These are phyloP conservation scores for Lasioglossum zephyrum DNA, from an alignment of 2,888 invertebrate genomes.

Conservation along the genomic window DNA sequence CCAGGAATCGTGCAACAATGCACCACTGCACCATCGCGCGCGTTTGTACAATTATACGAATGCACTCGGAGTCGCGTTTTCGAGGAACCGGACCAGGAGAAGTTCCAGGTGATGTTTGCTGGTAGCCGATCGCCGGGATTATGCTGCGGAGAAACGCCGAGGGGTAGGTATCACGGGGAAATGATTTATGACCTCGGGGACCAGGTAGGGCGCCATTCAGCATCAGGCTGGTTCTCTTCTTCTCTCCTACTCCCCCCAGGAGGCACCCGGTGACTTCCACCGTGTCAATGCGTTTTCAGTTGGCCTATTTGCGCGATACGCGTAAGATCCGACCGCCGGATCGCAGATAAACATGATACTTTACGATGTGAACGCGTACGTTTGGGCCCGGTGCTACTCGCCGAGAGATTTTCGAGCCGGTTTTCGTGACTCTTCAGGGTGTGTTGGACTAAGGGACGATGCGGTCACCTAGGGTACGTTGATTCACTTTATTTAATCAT, in stretches of 20 bases:
- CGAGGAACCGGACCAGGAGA: conserved; percentile 35
- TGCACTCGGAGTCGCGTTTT: neutral
- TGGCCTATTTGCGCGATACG: conserved; percentile 67
- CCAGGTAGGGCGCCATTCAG: conserved; percentile 82
- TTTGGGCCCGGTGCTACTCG: neutral
- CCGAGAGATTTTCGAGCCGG: neutral
- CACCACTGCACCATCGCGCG: neutral
- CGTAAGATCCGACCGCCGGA: conserved; percentile 50
- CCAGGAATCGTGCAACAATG: neutral
- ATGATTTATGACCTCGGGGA: conserved; percentile 83
- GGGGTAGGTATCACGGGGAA: conserved; percentile 80
- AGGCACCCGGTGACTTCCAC: conserved; percentile 51
- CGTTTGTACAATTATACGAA: neutral
- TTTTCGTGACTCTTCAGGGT: neutral
- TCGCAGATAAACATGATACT: neutral
- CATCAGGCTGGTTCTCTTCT: conserved; percentile 69
- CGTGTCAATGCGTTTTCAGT: conserved; percentile 74
- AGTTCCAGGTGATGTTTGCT: conserved; percentile 81
- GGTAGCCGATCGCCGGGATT: conserved; percentile 77
- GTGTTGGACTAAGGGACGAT: neutral
- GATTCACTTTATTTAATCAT: neutral
- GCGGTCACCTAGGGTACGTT: neutral
- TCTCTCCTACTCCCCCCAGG: conserved; percentile 56
- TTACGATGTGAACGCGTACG: neutral
- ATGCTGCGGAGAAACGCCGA: conserved; percentile 76